Conservation (phyloP, 2,797 vertebrate species). For the Tauraco hartlaubi region DNA sequence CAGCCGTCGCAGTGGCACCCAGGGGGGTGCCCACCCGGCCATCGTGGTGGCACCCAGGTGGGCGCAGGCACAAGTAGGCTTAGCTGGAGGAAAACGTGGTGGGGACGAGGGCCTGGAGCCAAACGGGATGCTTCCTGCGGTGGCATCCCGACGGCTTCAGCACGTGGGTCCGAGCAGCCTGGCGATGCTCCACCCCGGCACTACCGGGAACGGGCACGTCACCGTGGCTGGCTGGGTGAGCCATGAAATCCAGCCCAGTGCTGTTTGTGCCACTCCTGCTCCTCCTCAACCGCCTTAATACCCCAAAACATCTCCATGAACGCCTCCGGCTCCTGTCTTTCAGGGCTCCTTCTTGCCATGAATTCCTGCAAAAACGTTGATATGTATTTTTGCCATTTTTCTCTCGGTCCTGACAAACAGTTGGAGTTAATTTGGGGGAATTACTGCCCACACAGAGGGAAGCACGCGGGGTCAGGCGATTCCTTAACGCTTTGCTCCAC, state of each 20-base stretch:
- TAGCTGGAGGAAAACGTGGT: rapidly evolving
- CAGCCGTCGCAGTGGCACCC: rapidly evolving
- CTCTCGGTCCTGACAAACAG: background rate
- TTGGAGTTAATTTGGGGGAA: background rate
- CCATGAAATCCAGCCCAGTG: too few species aligned
- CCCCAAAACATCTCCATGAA: background rate
- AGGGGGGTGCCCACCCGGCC: too few species aligned
- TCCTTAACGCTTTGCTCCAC: rapidly evolving
- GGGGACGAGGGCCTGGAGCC: background rate
- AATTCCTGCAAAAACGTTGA: background rate
- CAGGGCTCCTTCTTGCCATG: background rate
- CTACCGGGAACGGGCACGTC: rapidly evolving
- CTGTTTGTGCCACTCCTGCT: rapidly evolving
- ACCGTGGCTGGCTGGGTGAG: too few species aligned
- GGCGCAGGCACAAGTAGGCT: rapidly evolving
- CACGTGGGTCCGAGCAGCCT: rapidly evolving
- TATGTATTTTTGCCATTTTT: background rate
- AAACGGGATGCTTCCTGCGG: rapidly evolving
- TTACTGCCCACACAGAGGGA: rapidly evolving
- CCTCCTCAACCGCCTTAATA: background rate
- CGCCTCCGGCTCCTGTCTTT: background rate
- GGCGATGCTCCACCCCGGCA: rapidly evolving
- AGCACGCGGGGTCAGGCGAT: rapidly evolving
- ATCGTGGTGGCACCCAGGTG: rapidly evolving
- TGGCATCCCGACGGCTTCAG: rapidly evolving